Evolutionary conservation across 2,888 invertebrate species (phyloP).

Genomic region (Lysandra bellargus): DNA sequence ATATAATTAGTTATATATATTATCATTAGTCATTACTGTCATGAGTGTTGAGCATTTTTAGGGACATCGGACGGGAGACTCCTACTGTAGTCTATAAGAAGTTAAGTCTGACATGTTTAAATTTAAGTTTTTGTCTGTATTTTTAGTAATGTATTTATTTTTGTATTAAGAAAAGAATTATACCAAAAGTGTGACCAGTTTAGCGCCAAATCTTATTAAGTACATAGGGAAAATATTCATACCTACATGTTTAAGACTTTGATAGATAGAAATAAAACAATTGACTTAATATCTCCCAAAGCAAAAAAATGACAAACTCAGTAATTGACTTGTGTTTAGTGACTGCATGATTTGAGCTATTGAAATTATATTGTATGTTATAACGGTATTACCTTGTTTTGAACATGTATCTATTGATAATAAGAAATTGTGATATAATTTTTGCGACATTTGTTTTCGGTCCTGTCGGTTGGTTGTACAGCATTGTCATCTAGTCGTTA

Average conservation of each 20-base stretch:
- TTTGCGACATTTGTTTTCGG: constrained; percentile 48
- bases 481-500: constrained; percentile 73
- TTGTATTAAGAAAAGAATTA: constrained; percentile 46
- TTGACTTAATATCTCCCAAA: constrained; percentile 20
- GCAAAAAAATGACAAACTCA: not conserved
- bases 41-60: constrained; percentile 5
- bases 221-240: constrained; percentile 26
- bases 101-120: constrained; percentile 21
- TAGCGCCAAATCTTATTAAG: constrained; percentile 54
- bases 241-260: constrained; percentile 27
- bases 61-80: not conserved
- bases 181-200: constrained; percentile 73
- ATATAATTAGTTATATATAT: not conserved
- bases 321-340: not conserved
- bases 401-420: constrained; percentile 31
- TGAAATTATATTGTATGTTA: constrained; percentile 18
- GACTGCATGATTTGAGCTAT: not conserved
- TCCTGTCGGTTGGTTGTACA: constrained; percentile 51
- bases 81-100: constrained; percentile 10
- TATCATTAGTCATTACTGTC: not conserved
- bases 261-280: constrained; percentile 12
- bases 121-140: constrained; percentile 32
- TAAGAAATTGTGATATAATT: constrained; percentile 36
- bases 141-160: constrained; percentile 43
- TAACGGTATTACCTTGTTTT: constrained; percentile 20